Percentiles rank a stretch among this genome's conserved stretches.
Evolutionary conservation across 1,140 invertebrate genomes (phyloP).

Genomic region (Portunus trituberculatus): DNA sequence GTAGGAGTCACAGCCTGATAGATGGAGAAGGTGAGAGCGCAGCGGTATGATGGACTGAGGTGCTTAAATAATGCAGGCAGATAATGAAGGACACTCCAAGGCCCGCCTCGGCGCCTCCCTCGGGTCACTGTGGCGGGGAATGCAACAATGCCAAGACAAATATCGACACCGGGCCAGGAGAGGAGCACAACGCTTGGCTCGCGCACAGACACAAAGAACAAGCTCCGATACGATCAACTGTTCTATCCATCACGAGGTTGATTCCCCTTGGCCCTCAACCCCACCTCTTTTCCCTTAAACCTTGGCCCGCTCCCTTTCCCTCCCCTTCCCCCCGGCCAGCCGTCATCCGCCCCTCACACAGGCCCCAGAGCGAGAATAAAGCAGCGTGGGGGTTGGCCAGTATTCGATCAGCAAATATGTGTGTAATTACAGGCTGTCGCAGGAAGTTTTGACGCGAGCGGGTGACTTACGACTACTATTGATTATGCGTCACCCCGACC

Average conservation of each 20-base stretch:
- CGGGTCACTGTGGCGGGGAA: background rate
- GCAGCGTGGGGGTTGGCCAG: constrained; percentile 52
- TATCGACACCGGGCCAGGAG: background rate
- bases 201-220: constrained; percentile 50
- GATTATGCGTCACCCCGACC: constrained; percentile 72
- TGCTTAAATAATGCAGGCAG: constrained; percentile 31
- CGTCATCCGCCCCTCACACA: background rate
- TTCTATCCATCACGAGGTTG: constrained; percentile 50
- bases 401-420: constrained; percentile 71
- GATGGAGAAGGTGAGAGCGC: background rate
- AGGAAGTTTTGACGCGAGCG: constrained; percentile 67
- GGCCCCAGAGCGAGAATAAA: constrained; percentile 24
- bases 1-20: constrained; percentile 20
- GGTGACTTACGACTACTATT: constrained; percentile 71
- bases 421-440: constrained; percentile 71
- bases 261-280: constrained; percentile 36
- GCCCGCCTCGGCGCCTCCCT: background rate
- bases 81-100: constrained; percentile 16
- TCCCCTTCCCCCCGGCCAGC: constrained; percentile 6
- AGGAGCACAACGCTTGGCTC: constrained; percentile 4
- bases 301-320: background rate
- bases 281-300: background rate
- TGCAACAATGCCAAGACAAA: background rate
- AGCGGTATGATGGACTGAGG: background rate
- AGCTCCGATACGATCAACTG: constrained; percentile 45